phyloP scores from a whole-genome alignment of 2,888 invertebrate species.

The Epinotia nisella region DNA sequence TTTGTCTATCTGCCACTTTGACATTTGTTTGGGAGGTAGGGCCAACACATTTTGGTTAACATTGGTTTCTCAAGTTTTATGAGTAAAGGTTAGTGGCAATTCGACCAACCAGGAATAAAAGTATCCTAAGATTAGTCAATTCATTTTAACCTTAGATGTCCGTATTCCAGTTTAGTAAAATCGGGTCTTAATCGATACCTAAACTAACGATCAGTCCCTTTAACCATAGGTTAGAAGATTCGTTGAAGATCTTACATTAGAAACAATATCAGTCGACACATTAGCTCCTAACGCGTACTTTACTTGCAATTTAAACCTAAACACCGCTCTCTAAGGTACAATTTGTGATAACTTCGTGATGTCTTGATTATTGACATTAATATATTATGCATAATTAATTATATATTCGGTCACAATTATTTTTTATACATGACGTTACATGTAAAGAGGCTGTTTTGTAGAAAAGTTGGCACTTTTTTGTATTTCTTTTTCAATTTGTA shows the following conservation, averaged over 20 bases:
- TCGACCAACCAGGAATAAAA: background rate
- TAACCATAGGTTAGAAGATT: slow-evolving; percentile 52
- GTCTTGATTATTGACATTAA: background rate
- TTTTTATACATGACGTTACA: background rate
- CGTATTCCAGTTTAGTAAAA: background rate
- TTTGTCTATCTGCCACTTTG: no score
- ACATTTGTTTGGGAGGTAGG: no score
- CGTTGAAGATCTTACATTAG: slow-evolving; percentile 60
- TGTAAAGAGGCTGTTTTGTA: no score
- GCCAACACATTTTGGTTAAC: no score
- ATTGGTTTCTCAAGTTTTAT: no score
- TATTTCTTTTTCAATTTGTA: no score
- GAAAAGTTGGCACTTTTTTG: no score
- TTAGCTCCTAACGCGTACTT: slow-evolving; percentile 29
- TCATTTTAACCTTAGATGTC: background rate
- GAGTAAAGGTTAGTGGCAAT: background rate
- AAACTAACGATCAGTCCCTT: slow-evolving; percentile 35
- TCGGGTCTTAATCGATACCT: slow-evolving; percentile 4
- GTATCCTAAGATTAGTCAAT: background rate
- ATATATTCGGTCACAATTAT: slow-evolving; percentile 6
- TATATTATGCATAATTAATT: slow-evolving; percentile 5
- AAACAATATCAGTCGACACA: slow-evolving; percentile 55
- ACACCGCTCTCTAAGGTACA: slow-evolving; percentile 37
- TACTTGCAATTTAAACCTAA: slow-evolving; percentile 27
- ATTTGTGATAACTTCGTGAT: slow-evolving; percentile 37